Evolutionary conservation across 2,797 vertebrate genomes (phyloP).

Genomic region (Phrynocephalus forsythii): DNA sequence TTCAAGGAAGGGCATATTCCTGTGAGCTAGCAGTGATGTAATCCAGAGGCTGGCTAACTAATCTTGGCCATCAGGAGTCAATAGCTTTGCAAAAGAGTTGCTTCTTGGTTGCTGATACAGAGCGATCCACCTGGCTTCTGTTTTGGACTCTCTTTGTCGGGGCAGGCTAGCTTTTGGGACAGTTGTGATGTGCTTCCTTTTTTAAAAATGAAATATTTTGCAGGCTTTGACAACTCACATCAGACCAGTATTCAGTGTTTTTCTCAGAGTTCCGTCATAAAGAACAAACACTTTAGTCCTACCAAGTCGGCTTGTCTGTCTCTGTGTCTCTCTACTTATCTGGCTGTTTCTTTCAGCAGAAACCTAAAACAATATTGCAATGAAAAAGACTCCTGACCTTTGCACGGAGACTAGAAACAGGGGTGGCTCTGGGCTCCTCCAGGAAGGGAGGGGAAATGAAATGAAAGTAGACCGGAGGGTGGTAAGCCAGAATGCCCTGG

Average conservation of each 20-base stretch:
- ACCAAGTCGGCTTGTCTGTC: too few relatives aligned
- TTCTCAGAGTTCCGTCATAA: neutral
- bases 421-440: neutral
- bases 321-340: neutral
- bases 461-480: neutral
- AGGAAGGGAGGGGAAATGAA: neutral
- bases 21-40: too few relatives aligned
- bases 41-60: too few relatives aligned
- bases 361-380: too few relatives aligned
- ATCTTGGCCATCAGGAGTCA: too few relatives aligned
- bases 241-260: neutral
- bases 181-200: neutral
- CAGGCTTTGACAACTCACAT: neutral
- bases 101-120: too few relatives aligned
- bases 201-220: neutral
- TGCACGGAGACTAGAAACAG: neutral
- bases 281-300: neutral
- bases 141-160: too few relatives aligned
- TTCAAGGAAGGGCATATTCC: too few relatives aligned
- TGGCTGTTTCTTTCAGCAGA: neutral
- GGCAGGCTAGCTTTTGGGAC: too few relatives aligned
- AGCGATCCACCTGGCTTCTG: too few relatives aligned
- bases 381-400: neutral
- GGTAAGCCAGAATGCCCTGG: neutral
- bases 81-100: too few relatives aligned